Percentiles rank a stretch among this genome's conserved stretches.
phyloP scores from a whole-genome alignment of 2,797 vertebrate genomes.

The Microcaecilia unicolor region DNA sequence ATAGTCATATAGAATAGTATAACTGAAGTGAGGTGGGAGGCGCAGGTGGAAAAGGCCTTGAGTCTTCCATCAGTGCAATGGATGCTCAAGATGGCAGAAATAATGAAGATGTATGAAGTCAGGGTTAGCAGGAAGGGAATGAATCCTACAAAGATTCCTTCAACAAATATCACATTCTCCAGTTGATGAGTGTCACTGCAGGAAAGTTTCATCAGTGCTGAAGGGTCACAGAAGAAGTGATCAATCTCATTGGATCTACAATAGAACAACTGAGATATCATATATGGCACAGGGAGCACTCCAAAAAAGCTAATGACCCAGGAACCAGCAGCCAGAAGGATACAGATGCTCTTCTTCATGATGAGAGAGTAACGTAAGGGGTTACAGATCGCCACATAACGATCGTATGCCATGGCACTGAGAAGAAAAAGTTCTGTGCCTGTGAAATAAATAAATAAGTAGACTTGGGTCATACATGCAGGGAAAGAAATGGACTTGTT shows the following conservation, averaged over 20 bases:
- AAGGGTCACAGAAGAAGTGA: slow-evolving; percentile 1
- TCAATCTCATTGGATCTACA: not conserved
- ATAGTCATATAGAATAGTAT: slow-evolving; percentile 34
- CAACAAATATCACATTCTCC: not conserved
- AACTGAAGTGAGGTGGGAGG: slow-evolving; percentile 33
- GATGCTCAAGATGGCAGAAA: slow-evolving; percentile 18
- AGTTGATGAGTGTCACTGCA: not conserved
- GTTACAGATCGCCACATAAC: not conserved
- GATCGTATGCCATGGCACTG: not conserved
- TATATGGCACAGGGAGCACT: not conserved
- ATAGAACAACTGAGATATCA: not conserved
- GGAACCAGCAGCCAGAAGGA: not conserved
- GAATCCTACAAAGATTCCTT: not conserved
- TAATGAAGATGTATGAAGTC: slow-evolving; percentile 30
- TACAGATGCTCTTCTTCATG: not conserved
- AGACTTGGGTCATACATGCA: not conserved
- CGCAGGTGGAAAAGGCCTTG: slow-evolving; percentile 36
- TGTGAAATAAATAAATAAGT: not conserved
- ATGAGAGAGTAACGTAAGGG: not conserved
- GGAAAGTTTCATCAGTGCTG: not conserved
- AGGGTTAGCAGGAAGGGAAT: slow-evolving; percentile 15
- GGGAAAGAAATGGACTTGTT: not conserved
- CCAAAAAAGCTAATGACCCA: not conserved
- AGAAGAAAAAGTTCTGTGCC: not conserved
- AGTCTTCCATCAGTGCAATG: slow-evolving; percentile 8